Percentiles rank a stretch among this genome's conserved stretches.
Conservation (phyloP, 2,888 invertebrate genomes). For the Odontothrips loti region DNA sequence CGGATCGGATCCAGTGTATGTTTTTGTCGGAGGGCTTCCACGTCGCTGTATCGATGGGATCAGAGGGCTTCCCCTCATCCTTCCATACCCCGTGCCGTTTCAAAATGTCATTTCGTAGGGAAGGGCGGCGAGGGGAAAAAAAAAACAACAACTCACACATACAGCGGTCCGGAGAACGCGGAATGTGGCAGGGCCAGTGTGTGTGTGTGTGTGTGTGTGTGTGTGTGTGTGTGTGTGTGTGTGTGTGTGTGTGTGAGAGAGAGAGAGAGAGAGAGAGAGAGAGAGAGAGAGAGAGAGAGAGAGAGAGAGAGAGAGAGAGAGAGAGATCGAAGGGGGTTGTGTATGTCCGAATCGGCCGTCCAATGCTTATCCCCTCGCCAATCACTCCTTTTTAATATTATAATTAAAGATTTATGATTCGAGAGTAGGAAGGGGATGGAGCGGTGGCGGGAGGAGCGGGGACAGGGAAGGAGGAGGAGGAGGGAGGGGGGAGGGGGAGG, state of each 20-base stretch:
- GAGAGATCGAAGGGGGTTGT: not conserved
- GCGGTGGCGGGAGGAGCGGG: too few species aligned
- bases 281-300: too few species aligned
- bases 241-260: too few species aligned
- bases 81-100: not conserved
- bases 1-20: not conserved
- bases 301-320: too few species aligned
- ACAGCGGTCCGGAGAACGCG: not conserved
- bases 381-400: constrained; percentile 27
- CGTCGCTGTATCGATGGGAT: constrained; percentile 5
- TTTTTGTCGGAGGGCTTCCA: not conserved
- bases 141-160: not conserved
- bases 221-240: too few species aligned
- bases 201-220: too few species aligned
- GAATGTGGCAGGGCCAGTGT: not conserved
- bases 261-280: too few species aligned
- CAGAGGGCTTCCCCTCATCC: not conserved
- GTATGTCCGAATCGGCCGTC: constrained; percentile 4
- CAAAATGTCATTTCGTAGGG: constrained; percentile 17
- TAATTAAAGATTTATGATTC: constrained; percentile 27
- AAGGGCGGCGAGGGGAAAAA: not conserved
- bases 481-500: not conserved
- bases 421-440: not conserved
- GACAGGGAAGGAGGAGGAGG: too few species aligned
- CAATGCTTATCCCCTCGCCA: constrained; percentile 25